Percentiles rank a stretch among this genome's conserved stretches.
Evolutionary conservation across 2,113 vertebrate genomes (phyloP).

Genomic region (Symphodus melops): DNA sequence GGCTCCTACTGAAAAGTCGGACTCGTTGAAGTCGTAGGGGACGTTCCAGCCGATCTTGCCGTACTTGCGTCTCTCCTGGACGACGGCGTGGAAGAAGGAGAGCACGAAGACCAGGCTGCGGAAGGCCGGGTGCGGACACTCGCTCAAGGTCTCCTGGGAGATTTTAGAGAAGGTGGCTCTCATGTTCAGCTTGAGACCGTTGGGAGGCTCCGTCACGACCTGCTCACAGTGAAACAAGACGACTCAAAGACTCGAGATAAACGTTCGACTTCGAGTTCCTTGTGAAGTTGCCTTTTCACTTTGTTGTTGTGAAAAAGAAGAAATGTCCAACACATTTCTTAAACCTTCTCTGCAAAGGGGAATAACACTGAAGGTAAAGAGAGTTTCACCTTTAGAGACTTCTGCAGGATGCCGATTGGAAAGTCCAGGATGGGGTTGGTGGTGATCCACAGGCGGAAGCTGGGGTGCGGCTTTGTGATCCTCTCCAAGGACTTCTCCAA

Average conservation of each 20-base stretch:
- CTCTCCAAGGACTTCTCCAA: slow-evolving; percentile 93
- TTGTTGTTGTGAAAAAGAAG: neutral
- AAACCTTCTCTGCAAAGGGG: too few species aligned
- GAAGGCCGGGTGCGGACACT: slow-evolving; percentile 90
- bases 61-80: slow-evolving; percentile 96
- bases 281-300: neutral
- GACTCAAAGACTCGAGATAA: too few species aligned
- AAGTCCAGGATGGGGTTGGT: slow-evolving; percentile 93
- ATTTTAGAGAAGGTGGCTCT: slow-evolving; percentile 94
- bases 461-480: slow-evolving; percentile 87
- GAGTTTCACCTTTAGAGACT: slow-evolving; percentile 90
- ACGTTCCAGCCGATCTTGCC: slow-evolving; percentile 98
- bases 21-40: slow-evolving; percentile 95
- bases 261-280: too few species aligned
- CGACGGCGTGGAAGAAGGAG: slow-evolving; percentile 96
- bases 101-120: slow-evolving; percentile 91
- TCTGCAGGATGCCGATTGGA: slow-evolving; percentile 94
- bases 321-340: too few species aligned
- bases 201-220: slow-evolving; percentile 97
- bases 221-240: too few species aligned
- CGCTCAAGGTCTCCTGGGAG: slow-evolving; percentile 80
- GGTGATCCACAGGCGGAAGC: slow-evolving; percentile 96
- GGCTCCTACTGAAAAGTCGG: slow-evolving; percentile 90
- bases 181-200: slow-evolving; percentile 95
- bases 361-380: neutral